Conservation (phyloP, 2,797 vertebrate species). For the Otolemur crassicaudatus region DNA sequence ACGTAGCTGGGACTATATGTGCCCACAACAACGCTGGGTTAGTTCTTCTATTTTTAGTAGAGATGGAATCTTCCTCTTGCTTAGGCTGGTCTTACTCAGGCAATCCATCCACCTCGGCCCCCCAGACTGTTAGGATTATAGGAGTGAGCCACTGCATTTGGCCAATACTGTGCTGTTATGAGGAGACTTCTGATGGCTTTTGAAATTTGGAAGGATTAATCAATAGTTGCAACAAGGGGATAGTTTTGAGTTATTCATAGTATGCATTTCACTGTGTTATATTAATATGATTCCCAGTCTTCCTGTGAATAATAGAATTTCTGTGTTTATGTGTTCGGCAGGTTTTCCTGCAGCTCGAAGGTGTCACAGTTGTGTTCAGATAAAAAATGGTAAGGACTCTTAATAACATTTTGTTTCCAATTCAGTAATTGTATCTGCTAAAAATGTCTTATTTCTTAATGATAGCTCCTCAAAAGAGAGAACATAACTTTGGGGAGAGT, state of each 20-base stretch:
- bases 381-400: constrained; percentile 93
- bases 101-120: too few species aligned
- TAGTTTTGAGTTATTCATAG: background rate
- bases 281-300: background rate
- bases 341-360: constrained; percentile 98
- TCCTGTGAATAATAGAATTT: constrained; percentile 65
- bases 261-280: background rate
- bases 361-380: constrained; percentile 99
- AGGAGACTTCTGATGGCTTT: background rate
- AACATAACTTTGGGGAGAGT: background rate
- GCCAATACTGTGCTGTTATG: background rate
- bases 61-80: too few species aligned
- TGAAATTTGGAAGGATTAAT: background rate
- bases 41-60: too few species aligned
- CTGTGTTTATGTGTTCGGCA: constrained; percentile 82
- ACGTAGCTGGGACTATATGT: too few species aligned
- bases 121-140: too few species aligned
- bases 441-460: constrained; percentile 49
- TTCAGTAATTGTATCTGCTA: constrained; percentile 26
- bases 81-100: too few species aligned
- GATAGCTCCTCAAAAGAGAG: constrained; percentile 12
- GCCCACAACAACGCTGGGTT: too few species aligned
- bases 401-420: constrained; percentile 28
- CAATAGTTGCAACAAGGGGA: background rate
- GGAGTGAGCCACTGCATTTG: too few species aligned